A percentile compares a stretch with the other conserved stretches of the same genome.
Conservation (phyloP, 1,140 invertebrate species). For the Cherax quadricarinatus region DNA sequence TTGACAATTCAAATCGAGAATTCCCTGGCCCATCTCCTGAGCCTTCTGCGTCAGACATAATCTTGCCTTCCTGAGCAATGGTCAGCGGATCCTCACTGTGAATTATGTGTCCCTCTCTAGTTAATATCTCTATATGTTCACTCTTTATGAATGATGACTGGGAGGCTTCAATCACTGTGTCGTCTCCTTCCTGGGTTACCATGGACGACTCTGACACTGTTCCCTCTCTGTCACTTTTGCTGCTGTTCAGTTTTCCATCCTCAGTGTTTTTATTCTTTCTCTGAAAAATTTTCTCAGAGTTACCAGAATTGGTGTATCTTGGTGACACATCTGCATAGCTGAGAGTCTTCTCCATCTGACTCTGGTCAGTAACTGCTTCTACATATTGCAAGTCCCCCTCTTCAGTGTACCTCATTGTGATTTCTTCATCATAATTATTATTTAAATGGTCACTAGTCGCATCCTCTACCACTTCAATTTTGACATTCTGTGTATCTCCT, state of each 20-base stretch:
- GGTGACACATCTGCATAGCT: not conserved
- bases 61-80: conserved; percentile 7
- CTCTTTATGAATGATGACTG: conserved; percentile 13
- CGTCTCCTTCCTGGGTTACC: not conserved
- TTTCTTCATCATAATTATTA: conserved; percentile 17
- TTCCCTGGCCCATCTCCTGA: conserved; percentile 18
- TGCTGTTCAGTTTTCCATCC: not conserved
- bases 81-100: not conserved
- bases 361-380: not conserved
- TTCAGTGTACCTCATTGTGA: conserved; percentile 17
- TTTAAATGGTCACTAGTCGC: not conserved
- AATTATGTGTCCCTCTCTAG: conserved; percentile 25
- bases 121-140: conserved; percentile 8
- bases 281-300: not conserved
- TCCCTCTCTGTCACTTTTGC: not conserved
- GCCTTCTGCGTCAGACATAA: not conserved
- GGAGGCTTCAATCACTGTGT: not conserved
- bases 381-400: conserved; percentile 12
- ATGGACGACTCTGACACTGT: not conserved
- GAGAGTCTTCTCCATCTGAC: conserved; percentile 7
- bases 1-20: conserved; percentile 20
- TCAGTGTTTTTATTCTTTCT: not conserved
- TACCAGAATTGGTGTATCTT: not conserved
- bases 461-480: conserved; percentile 13
- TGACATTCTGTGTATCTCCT: conserved; percentile 18